Percentiles rank a stretch among this genome's conserved stretches.
Conservation (phyloP, 2,888 invertebrate genomes). For the Tetropium fuscum region DNA sequence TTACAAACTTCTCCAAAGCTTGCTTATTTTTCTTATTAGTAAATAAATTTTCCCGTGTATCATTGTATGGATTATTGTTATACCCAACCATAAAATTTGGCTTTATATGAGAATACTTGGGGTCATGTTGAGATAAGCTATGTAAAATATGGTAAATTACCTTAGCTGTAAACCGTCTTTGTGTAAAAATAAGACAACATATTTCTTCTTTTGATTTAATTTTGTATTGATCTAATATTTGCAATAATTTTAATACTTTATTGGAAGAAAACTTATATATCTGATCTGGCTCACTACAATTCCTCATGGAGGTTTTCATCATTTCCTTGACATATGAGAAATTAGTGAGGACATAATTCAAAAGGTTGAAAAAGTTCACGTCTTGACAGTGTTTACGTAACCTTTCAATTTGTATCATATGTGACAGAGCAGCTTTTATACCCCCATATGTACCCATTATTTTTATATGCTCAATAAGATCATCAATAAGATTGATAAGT, state of each 20-base stretch:
- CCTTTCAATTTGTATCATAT: conserved; percentile 74
- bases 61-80: conserved; percentile 70
- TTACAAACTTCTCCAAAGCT: conserved; percentile 70
- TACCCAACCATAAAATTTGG: conserved; percentile 82
- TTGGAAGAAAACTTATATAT: conserved; percentile 73
- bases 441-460: conserved; percentile 73
- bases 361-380: conserved; percentile 37
- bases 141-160: conserved; percentile 77
- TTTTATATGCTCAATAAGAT: conserved; percentile 48
- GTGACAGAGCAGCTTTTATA: conserved; percentile 70
- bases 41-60: conserved; percentile 70
- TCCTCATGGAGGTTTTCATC: conserved; percentile 68
- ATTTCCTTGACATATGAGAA: conserved; percentile 67
- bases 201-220: conserved; percentile 66
- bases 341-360: conserved; percentile 63
- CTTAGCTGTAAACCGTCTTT: conserved; percentile 81
- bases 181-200: conserved; percentile 79
- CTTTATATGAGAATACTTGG: conserved; percentile 70
- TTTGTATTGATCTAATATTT: conserved; percentile 72
- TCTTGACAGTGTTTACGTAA: conserved; percentile 58
- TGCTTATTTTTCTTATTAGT: conserved; percentile 67
- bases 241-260: conserved; percentile 71
- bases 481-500: conserved; percentile 52
- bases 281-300: conserved; percentile 63
- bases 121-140: conserved; percentile 65